Conservation (phyloP, 2,888 invertebrate genomes). For the Dolichopus griseipennis region DNA sequence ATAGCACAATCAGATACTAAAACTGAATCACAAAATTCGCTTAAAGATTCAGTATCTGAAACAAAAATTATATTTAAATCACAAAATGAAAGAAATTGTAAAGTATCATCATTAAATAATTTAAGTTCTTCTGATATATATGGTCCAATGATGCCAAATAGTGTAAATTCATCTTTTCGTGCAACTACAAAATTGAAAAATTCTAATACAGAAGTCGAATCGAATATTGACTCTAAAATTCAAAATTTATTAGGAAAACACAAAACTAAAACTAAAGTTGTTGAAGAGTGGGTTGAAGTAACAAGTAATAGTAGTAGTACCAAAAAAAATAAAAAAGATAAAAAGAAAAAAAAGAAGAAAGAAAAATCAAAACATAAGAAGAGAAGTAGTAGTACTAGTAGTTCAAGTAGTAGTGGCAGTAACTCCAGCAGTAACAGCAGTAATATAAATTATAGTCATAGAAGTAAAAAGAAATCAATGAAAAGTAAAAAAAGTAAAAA, state of each 20-base stretch:
- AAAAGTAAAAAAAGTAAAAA: constrained; percentile 14
- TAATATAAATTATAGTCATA: constrained; percentile 1
- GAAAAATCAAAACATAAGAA: constrained; percentile 25
- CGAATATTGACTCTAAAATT: constrained; percentile 18
- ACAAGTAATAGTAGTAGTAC: constrained; percentile 17
- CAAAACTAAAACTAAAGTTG: constrained; percentile 11
- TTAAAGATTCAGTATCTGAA: constrained; percentile 11
- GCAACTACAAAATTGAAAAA: not conserved
- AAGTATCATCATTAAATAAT: constrained; percentile 9
- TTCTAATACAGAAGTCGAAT: not conserved
- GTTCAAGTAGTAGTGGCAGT: constrained; percentile 16
- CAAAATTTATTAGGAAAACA: constrained; percentile 19
- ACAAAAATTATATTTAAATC: too few species aligned
- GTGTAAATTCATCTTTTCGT: not conserved
- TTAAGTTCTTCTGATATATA: constrained; percentile 24
- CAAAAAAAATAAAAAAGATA: constrained; percentile 20
- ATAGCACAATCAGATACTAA: too few species aligned
- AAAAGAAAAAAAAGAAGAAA: constrained; percentile 22
- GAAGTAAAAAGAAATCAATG: constrained; percentile 15
- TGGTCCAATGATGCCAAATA: constrained; percentile 31
- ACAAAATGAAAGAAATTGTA: not conserved
- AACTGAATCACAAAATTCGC: not conserved
- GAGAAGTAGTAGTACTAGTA: constrained; percentile 16
- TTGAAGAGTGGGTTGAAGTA: constrained; percentile 31
- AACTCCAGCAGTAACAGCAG: constrained; percentile 14